Conservation (phyloP, 2,113 vertebrate genomes). For the Seriola dumerili region DNA sequence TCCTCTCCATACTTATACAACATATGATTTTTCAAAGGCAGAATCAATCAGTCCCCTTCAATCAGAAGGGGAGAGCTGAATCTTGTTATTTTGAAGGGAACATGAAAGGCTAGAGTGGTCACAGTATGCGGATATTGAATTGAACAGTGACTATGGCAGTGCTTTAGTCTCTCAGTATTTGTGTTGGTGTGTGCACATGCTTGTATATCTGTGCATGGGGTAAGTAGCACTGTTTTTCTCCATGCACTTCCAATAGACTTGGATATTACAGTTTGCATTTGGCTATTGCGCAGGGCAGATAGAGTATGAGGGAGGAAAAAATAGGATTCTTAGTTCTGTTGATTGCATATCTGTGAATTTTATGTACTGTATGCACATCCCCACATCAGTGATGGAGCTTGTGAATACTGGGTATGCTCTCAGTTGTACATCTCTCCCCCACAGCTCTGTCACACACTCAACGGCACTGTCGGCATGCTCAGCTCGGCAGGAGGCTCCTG, state of each 20-base stretch:
- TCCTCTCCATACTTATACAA: slow-evolving; percentile 26
- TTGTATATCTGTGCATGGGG: slow-evolving; percentile 14
- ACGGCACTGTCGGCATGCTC: slow-evolving; percentile 74
- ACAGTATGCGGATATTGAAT: slow-evolving; percentile 76
- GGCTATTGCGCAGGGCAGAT: slow-evolving; percentile 44
- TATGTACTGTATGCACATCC: slow-evolving; percentile 65
- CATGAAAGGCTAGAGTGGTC: slow-evolving; percentile 82
- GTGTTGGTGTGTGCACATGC: slow-evolving; percentile 38
- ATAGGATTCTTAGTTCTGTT: slow-evolving; percentile 64
- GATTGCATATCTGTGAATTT: slow-evolving; percentile 68
- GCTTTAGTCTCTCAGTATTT: slow-evolving; percentile 57
- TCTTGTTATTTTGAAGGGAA: slow-evolving; percentile 78
- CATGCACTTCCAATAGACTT: slow-evolving; percentile 42
- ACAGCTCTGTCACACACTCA: slow-evolving; percentile 78
- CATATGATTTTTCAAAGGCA: slow-evolving; percentile 72
- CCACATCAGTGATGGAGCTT: slow-evolving; percentile 66
- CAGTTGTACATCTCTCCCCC: slow-evolving; percentile 79
- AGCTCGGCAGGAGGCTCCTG: slow-evolving; percentile 78
- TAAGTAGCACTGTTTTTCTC: slow-evolving; percentile 39
- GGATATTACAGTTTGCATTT: slow-evolving; percentile 47
- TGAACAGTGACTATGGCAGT: slow-evolving; percentile 57
- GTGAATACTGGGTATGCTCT: slow-evolving; percentile 71
- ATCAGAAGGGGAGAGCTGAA: slow-evolving; percentile 69
- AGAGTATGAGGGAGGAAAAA: slow-evolving; percentile 34
- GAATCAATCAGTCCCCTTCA: slow-evolving; percentile 78